Evolutionary conservation across 2,113 vertebrate genomes (phyloP), one percentile per base, ranked within the genome.

Genomic region (Vicugna pacos): DNA sequence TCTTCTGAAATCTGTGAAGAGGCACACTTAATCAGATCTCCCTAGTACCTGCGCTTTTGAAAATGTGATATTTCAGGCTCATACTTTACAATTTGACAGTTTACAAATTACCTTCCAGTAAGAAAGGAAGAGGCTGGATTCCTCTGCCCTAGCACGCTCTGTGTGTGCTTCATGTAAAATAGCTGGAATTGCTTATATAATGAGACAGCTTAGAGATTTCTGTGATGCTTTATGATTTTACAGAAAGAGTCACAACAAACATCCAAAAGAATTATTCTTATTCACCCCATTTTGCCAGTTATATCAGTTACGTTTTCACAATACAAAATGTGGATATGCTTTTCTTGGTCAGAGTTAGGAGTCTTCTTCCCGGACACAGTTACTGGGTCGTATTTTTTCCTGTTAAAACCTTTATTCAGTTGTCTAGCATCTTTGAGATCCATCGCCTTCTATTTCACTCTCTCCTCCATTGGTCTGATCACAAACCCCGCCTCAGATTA

Each of bases 41-140:
- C n/a, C 58, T 91, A 48, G 20, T 77, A 65, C 64, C 89, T 56
- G 3, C 42, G 38, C 79, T 70, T 93, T 93, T 95, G 73, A n/a
- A 48, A 94, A 70, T 70, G 58, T 64, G 56, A 52, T 91, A 86
- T 64, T 95, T 91, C 64, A 79, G 73, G 46, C 42, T 86, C 32
- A 14, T 46, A 8, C 11, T 93, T 94, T 83, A 60, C 67, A 9
- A 67, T 73, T 85, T 86, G 93, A 89, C 85, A 91, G 84, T 91
- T 95, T 94, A 93, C 82, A 91, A 85, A 95, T 86, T 82, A 67
- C 30, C 54, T 86, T 91, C 81, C 80, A 64, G 26, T 75, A 64
- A 77, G 65, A 85, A 85, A 87, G 42, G 50, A 65, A 26, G 32
- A 84, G 32, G 17, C 50, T 82, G 26, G 30, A 38, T 87, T 82